Conservation (phyloP, 2,797 vertebrate species). For the Enteromius fasciolatus region DNA sequence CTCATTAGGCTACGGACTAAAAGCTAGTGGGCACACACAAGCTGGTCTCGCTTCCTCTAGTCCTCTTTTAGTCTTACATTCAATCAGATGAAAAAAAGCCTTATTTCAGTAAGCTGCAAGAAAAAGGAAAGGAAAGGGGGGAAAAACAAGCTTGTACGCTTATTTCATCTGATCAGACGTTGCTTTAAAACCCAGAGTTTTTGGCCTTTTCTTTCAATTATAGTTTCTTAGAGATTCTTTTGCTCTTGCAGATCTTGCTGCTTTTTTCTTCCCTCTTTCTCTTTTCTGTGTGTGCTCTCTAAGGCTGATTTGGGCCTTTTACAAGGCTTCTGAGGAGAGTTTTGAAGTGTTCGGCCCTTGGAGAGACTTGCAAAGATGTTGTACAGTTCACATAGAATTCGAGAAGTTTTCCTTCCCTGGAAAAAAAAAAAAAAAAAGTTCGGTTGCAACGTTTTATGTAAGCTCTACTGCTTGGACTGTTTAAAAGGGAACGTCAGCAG, state of each 20-base stretch:
- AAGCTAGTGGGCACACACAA: conserved; percentile 82
- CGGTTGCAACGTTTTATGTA: conserved; percentile 36
- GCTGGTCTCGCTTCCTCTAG: conserved; percentile 75
- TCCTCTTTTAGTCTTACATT: conserved; percentile 80
- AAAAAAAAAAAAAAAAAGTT: conserved; percentile 45
- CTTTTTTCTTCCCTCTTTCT: conserved; percentile 59
- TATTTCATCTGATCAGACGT: conserved; percentile 78
- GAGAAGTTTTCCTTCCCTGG: conserved; percentile 51
- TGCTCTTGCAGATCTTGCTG: conserved; percentile 49
- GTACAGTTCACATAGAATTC: conserved; percentile 57
- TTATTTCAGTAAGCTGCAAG: conserved; percentile 73
- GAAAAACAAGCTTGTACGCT: conserved; percentile 64
- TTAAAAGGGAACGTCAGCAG: conserved; percentile 40
- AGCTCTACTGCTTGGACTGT: conserved; percentile 28
- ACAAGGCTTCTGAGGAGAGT: conserved; percentile 79
- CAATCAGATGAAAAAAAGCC: conserved; percentile 75
- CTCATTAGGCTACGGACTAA: conserved; percentile 94
- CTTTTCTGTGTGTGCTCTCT: conserved; percentile 57
- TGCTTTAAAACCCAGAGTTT: conserved; percentile 69
- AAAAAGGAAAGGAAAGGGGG: conserved; percentile 58
- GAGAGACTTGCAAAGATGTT: conserved; percentile 70
- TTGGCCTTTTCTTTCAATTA: conserved; percentile 73
- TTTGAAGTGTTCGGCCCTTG: conserved; percentile 79
- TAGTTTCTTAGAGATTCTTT: conserved; percentile 71
- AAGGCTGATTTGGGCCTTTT: conserved; percentile 74